phyloP scores from a whole-genome alignment of 2,113 vertebrate species.

The Leptobrachium ailaonicum region DNA sequence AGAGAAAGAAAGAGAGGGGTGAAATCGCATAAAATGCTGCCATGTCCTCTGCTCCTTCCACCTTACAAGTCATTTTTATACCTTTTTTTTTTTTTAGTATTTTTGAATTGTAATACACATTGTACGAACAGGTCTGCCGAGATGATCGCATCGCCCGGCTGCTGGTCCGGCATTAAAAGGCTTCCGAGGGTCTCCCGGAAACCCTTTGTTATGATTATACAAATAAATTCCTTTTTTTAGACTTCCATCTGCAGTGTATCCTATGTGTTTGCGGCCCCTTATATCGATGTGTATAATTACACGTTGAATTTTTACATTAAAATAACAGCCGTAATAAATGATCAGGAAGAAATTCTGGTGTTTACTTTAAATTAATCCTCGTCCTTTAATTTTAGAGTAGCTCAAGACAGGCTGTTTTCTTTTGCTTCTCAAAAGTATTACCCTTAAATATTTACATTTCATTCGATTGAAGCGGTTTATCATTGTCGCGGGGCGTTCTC shows the following conservation, averaged over 20 bases:
- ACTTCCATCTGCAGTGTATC: background rate
- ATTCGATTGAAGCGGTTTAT: constrained; percentile 57
- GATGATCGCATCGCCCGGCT: too few relatives aligned
- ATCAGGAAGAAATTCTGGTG: constrained; percentile 59
- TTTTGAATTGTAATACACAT: too few relatives aligned
- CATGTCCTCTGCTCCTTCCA: too few relatives aligned
- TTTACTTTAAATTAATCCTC: constrained; percentile 65
- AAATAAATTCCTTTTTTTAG: constrained; percentile 18
- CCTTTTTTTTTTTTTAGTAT: too few relatives aligned
- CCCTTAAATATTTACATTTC: constrained; percentile 66
- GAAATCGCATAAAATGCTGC: too few relatives aligned
- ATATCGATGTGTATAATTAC: constrained; percentile 22
- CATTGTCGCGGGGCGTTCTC: constrained; percentile 56
- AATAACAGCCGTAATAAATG: constrained; percentile 59
- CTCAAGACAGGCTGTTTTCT: constrained; percentile 61
- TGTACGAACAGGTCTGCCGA: too few relatives aligned
- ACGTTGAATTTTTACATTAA: constrained; percentile 50
- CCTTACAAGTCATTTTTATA: too few relatives aligned
- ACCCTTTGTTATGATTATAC: background rate
- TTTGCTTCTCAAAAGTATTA: constrained; percentile 64
- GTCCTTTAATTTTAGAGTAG: constrained; percentile 55
- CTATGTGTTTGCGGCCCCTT: constrained; percentile 18
- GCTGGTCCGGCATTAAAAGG: too few relatives aligned
- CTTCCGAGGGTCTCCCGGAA: constrained; percentile 5
- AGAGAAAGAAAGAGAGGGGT: too few relatives aligned